Base-by-base conservation (phyloP, 2,113 vertebrate genomes). In the Zosterops borbonicus region DNA sequence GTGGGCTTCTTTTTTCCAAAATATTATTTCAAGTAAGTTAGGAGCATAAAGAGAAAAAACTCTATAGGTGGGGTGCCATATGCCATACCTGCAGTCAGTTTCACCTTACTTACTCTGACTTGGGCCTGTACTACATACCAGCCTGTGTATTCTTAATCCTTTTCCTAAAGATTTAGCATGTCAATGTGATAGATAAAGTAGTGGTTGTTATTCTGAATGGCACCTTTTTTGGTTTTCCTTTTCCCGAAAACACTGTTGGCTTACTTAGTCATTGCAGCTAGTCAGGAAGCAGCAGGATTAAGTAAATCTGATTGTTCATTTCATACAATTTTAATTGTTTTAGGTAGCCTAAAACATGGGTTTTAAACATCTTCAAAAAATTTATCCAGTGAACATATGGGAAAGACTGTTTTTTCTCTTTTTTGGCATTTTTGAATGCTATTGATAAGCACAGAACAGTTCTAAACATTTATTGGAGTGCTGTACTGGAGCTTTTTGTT, bases 401-500 rank as follows among this genome's bases (percentile, higher is more conserved):
- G 73, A 83, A 92, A 55, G n/a, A 21, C 8, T 28, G 9, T 22
- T 74, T 74, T 44, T 50, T 22, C 21, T 52, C 18, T 50, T 87
- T 83, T 92, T 80, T 85, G 41, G 46, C 41, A 28, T 11, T 76
- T 96, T 95, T 95, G 84, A 83, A 90, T 83, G 58, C 70, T 96
- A 83, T 94, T 95, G 92, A 80, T 91, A 96, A 60, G 27, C 58
- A 63, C 59, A 49, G 69, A 95, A 94, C 46, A 59, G 60, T 87
- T 97, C 90, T 94, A 90, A 95, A 39, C 73, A 60, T 76, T 97
- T 84, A 37, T 89, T 96, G 89, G 81, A 97, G 95, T 96, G 92
- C 87, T 96, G 49, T 56, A 60, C 86, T 87, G 87, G 84, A 97
- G 87, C 55, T 78, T 94, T 93, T 92, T 94, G 80, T 95, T 98